Percentiles rank a stretch among this genome's conserved stretches.
These are phyloP conservation scores for Petrosia ficiformis DNA, from an alignment of 37 sponge, comb jelly and placozoan species.

Conservation along the genomic window DNA sequence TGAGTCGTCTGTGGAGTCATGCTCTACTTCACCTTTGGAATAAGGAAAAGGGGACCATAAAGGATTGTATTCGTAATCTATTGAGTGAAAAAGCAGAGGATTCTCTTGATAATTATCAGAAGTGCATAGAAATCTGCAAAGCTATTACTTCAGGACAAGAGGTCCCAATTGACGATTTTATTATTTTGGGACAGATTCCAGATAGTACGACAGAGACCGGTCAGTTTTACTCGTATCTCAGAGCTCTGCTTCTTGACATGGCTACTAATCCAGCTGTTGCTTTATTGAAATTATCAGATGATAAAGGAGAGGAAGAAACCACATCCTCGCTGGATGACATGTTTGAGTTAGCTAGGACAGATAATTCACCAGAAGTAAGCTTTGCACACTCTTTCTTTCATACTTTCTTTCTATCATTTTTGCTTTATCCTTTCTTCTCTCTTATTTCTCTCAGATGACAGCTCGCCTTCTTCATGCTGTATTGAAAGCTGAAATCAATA, in stretches of 20 bases:
- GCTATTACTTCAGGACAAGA: background rate
- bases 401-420: too few species aligned
- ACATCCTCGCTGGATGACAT: conserved; percentile 21
- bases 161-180: conserved; percentile 32
- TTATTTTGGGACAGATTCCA: conserved; percentile 20
- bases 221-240: conserved; percentile 19
- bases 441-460: conserved; percentile 38
- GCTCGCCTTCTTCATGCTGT: conserved; percentile 45
- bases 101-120: conserved; percentile 11
- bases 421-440: too few species aligned
- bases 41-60: conserved; percentile 14
- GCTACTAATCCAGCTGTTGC: conserved; percentile 28
- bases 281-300: conserved; percentile 14
- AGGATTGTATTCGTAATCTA: conserved; percentile 24
- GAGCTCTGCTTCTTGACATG: conserved; percentile 30
- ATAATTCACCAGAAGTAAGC: conserved; percentile 35
- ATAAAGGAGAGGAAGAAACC: background rate
- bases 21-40: conserved; percentile 62
- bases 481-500: conserved; percentile 27
- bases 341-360: conserved; percentile 6
- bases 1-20: conserved; percentile 82
- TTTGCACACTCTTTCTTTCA: background rate
- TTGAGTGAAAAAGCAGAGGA: background rate
- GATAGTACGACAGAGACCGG: conserved; percentile 8
- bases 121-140: conserved; percentile 34